Evolutionary conservation across 1,140 invertebrate species (phyloP).

Genomic region (Pachyrhynchus sulphureomaculatus): DNA sequence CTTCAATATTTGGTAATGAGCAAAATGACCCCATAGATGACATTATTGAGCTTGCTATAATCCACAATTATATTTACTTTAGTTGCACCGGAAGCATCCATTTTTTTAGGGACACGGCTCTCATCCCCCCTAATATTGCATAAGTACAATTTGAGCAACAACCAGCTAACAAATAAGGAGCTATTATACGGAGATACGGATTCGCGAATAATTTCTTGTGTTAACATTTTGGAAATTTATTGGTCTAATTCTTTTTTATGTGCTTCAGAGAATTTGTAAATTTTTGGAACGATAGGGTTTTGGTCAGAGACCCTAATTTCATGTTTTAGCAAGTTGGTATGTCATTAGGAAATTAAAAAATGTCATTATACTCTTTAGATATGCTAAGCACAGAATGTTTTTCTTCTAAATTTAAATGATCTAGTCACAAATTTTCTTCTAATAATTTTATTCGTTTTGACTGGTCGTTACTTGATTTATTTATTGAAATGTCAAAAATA

Average conservation of each 20-base stretch:
- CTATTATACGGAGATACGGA: constrained; percentile 45
- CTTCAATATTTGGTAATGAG: constrained; percentile 57
- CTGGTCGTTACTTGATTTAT: neutral
- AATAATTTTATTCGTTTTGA: constrained; percentile 5
- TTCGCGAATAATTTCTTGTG: constrained; percentile 49
- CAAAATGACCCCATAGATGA: constrained; percentile 47
- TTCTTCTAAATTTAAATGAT: constrained; percentile 38
- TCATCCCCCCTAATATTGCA: constrained; percentile 34
- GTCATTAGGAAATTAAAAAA: constrained; percentile 37
- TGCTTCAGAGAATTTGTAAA: constrained; percentile 46
- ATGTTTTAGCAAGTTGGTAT: constrained; percentile 34
- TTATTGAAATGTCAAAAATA: neutral
- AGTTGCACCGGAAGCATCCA: constrained; percentile 46
- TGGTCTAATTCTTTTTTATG: constrained; percentile 50
- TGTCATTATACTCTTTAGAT: constrained; percentile 35
- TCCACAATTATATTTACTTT: constrained; percentile 28
- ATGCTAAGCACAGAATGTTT: constrained; percentile 11
- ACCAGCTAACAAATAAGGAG: constrained; percentile 50
- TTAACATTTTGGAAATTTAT: constrained; percentile 51
- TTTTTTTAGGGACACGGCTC: no score
- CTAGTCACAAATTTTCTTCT: constrained; percentile 19
- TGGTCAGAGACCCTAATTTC: constrained; percentile 37
- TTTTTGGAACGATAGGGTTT: constrained; percentile 41
- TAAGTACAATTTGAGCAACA: no score
- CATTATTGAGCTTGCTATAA: constrained; percentile 43